Evolutionary conservation across 2,888 invertebrate species (phyloP).

Genomic region (Stenotaenia linearis): DNA sequence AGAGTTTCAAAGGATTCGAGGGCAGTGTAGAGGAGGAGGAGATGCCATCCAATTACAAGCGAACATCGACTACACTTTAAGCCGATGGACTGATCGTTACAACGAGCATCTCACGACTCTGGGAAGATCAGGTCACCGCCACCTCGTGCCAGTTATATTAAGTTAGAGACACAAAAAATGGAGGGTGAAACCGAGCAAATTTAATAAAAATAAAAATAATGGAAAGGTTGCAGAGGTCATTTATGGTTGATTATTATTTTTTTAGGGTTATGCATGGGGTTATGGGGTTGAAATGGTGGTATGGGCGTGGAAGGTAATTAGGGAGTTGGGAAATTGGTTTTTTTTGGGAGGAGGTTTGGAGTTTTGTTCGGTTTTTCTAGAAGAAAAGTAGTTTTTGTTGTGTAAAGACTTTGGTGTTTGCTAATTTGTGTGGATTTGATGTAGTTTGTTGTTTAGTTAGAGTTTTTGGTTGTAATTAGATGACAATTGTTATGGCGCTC

Average conservation of each 20-base stretch:
- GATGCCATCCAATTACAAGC: conserved; percentile 1
- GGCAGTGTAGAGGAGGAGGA: neutral
- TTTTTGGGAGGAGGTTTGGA: too few relatives aligned
- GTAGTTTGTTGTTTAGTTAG: too few relatives aligned
- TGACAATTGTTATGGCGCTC: too few relatives aligned
- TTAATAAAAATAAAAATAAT: neutral
- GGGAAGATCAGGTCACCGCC: neutral
- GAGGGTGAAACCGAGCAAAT: neutral
- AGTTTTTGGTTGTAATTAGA: too few relatives aligned
- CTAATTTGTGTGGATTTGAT: too few relatives aligned
- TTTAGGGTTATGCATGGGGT: too few relatives aligned
- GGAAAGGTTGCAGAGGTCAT: neutral
- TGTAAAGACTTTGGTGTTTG: too few relatives aligned
- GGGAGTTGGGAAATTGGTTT: too few relatives aligned
- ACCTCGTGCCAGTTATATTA: neutral
- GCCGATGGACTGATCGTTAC: neutral
- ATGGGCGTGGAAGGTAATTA: too few relatives aligned
- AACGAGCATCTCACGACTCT: neutral
- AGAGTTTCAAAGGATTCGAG: neutral
- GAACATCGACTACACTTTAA: conserved; percentile 17
- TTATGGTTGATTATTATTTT: neutral
- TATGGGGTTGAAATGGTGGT: too few relatives aligned
- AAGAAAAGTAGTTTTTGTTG: too few relatives aligned
- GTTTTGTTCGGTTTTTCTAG: too few relatives aligned
- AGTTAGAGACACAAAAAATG: neutral